phyloP scores from a whole-genome alignment of 2,113 vertebrate genomes.

The Conger conger region DNA sequence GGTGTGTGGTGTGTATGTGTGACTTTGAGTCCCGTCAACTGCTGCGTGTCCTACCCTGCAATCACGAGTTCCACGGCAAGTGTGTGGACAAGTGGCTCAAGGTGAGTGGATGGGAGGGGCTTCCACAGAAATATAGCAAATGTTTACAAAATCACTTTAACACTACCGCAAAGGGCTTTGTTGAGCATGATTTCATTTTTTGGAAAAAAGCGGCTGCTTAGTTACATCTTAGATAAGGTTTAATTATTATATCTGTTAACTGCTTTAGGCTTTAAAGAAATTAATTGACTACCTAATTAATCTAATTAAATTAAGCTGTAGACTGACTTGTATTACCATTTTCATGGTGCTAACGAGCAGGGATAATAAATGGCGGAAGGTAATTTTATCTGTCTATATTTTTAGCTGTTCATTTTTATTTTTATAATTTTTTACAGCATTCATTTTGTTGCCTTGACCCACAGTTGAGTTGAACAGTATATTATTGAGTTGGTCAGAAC shows the following conservation, averaged over 20 bases:
- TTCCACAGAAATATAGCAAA: background rate
- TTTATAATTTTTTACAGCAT: no score
- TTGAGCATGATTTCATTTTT: background rate
- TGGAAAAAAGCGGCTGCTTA: background rate
- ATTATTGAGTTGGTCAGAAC: background rate
- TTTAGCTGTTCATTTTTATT: no score
- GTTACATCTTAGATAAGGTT: background rate
- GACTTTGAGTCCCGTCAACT: constrained; percentile 98
- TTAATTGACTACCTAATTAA: background rate
- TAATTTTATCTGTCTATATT: no score
- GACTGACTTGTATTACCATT: background rate
- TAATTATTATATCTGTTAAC: background rate
- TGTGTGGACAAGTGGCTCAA: constrained; percentile 99
- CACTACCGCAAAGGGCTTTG: no score
- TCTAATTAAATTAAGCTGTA: background rate
- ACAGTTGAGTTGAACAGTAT: background rate
- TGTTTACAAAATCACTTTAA: no score
- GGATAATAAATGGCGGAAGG: background rate
- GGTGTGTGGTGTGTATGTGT: constrained; percentile 98
- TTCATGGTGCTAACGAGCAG: background rate
- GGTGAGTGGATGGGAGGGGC: constrained; percentile 71
- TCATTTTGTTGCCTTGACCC: no score
- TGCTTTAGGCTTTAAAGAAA: background rate
- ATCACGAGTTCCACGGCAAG: constrained; percentile 97
- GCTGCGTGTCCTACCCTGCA: constrained; percentile 94